phyloP scores from a whole-genome alignment of 2,797 vertebrate species.

The Trachops cirrhosus region DNA sequence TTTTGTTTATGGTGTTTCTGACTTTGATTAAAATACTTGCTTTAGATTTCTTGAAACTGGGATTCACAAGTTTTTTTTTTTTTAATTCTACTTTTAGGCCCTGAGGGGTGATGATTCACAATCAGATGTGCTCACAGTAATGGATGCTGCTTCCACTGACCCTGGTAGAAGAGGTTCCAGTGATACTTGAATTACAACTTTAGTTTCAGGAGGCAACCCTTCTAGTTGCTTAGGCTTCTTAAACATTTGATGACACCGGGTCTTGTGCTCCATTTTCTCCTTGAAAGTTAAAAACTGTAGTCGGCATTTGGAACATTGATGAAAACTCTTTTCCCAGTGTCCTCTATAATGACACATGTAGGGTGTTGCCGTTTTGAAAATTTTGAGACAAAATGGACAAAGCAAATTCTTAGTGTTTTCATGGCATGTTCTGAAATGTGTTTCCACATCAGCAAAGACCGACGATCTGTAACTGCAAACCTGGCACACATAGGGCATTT shows the following conservation, averaged over 20 bases:
- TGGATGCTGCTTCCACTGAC: conserved; percentile 48
- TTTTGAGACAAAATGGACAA: conserved; percentile 70
- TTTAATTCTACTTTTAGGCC: background rate
- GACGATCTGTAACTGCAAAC: conserved; percentile 66
- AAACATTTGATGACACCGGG: conserved; percentile 71
- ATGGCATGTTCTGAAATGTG: conserved; percentile 65
- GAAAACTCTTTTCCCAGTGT: conserved; percentile 61
- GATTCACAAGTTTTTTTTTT: background rate
- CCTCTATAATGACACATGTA: conserved; percentile 67
- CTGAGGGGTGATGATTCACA: background rate
- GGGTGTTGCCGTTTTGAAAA: conserved; percentile 64
- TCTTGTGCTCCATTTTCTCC: conserved; percentile 76
- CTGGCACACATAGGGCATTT: conserved; percentile 72
- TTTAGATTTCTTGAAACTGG: background rate
- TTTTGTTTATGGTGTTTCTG: background rate
- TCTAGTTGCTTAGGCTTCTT: conserved; percentile 70
- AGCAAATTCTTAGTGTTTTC: conserved; percentile 69
- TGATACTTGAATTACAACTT: conserved; percentile 68
- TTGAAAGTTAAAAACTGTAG: conserved; percentile 75
- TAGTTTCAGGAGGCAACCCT: conserved; percentile 70
- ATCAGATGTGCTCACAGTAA: conserved; percentile 58
- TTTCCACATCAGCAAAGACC: conserved; percentile 56
- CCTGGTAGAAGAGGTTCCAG: conserved; percentile 27
- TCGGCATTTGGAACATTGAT: conserved; percentile 71
- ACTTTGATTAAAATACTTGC: background rate